phyloP scores from a whole-genome alignment of 2,888 invertebrate genomes.

The Platycnemis pennipes region DNA sequence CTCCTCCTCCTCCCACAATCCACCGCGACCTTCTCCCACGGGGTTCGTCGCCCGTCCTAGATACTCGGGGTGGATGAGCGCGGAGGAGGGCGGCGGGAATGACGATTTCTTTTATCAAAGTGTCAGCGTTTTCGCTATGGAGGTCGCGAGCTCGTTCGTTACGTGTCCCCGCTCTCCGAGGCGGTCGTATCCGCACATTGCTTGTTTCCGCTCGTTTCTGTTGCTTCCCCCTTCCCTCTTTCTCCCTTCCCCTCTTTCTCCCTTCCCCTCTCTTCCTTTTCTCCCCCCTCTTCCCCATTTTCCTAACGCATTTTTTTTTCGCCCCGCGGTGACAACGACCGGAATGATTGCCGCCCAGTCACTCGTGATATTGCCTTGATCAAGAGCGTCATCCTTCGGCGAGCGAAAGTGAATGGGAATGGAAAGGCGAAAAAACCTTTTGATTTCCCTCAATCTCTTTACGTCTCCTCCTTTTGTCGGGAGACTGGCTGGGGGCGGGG shows the following conservation, averaged over 20 bases:
- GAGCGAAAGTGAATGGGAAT: neutral
- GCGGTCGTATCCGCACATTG: conserved; percentile 7
- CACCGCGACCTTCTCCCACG: neutral
- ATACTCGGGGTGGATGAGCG: neutral
- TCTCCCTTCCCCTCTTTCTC: too few species aligned
- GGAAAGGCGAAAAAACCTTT: neutral
- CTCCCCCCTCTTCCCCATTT: neutral
- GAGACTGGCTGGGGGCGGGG: neutral
- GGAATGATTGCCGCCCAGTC: neutral
- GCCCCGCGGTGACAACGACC: neutral
- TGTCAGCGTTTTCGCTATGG: neutral
- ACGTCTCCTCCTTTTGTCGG: neutral
- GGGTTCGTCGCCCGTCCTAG: neutral
- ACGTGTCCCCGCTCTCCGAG: neutral
- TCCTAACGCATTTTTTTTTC: neutral
- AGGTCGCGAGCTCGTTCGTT: neutral
- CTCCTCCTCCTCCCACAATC: too few species aligned
- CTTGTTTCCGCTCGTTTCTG: neutral
- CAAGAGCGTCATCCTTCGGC: neutral
- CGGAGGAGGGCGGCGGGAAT: neutral
- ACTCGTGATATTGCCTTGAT: conserved; percentile 30
- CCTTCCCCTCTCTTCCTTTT: neutral
- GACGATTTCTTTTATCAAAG: neutral
- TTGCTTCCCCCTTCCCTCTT: too few species aligned
- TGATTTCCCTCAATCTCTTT: neutral